Conservation (phyloP, 2,113 vertebrate species). For the Antechinus flavipes region DNA sequence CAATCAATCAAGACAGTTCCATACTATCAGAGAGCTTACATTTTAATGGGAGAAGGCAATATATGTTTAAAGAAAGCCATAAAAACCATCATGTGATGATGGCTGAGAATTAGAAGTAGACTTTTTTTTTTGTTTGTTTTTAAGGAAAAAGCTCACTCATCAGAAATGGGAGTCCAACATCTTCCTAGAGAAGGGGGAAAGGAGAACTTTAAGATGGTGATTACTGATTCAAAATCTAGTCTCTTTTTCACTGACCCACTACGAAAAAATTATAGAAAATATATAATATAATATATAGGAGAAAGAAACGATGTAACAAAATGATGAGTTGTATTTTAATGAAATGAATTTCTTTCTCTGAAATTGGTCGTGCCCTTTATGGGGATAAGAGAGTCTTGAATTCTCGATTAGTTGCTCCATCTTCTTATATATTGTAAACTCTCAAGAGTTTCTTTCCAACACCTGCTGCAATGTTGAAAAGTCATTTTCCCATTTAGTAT, state of each 20-base stretch:
- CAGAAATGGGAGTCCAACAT: background rate
- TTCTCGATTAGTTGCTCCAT: slow-evolving; percentile 32
- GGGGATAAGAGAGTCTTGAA: background rate
- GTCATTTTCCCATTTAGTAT: slow-evolving; percentile 54
- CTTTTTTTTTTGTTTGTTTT: background rate
- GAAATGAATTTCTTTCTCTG: slow-evolving; percentile 45
- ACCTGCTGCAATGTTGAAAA: slow-evolving; percentile 47
- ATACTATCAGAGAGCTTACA: background rate
- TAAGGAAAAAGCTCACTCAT: background rate
- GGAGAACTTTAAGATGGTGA: background rate
- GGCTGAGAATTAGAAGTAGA: background rate
- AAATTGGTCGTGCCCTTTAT: slow-evolving; percentile 1
- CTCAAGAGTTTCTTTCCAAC: slow-evolving; percentile 45
- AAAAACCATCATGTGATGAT: background rate
- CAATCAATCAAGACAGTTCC: background rate
- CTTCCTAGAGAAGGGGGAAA: background rate
- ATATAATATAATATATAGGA: background rate
- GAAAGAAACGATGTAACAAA: background rate
- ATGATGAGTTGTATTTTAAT: slow-evolving; percentile 26
- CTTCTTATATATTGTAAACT: slow-evolving; percentile 15
- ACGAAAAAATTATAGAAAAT: background rate
- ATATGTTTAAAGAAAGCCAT: background rate
- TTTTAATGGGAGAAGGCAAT: background rate
- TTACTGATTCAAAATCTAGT: background rate
- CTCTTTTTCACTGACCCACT: background rate